Evolutionary conservation across 2,797 vertebrate species (phyloP).

Genomic region (Acanthurus lineatus): DNA sequence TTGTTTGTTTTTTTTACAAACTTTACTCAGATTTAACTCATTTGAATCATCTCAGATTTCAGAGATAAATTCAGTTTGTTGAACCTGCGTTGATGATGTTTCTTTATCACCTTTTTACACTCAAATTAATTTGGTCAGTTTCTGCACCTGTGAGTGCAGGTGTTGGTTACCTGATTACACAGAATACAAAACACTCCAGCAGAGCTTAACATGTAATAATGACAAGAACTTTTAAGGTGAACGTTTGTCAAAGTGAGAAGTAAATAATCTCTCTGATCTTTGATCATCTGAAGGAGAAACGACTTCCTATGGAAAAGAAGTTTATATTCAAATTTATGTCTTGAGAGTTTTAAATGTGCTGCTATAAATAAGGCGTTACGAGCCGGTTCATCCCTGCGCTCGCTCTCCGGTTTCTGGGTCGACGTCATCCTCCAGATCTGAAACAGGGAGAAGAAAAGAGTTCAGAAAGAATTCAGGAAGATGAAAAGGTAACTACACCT

Average conservation of each 20-base stretch:
- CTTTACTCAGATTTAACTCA: too few relatives aligned
- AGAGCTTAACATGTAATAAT: too few relatives aligned
- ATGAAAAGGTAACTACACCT: too few relatives aligned
- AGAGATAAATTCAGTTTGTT: too few relatives aligned
- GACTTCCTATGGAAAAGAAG: not conserved
- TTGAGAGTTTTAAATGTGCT: not conserved
- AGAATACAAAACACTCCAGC: too few relatives aligned
- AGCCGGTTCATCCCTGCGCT: slow-evolving; percentile 62
- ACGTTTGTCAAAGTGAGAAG: not conserved
- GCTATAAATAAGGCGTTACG: not conserved
- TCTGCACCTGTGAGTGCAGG: too few relatives aligned
- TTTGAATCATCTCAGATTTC: too few relatives aligned
- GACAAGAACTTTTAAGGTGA: not conserved
- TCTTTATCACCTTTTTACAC: too few relatives aligned
- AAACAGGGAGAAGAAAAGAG: slow-evolving; percentile 18
- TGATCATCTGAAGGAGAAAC: not conserved
- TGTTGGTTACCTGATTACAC: too few relatives aligned
- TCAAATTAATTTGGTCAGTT: too few relatives aligned
- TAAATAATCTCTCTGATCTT: not conserved
- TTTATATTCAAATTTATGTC: not conserved
- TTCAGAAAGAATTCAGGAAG: not conserved
- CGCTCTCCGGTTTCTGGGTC: slow-evolving; percentile 80
- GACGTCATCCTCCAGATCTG: slow-evolving; percentile 65
- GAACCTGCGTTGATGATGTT: too few relatives aligned
- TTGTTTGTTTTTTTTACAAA: too few relatives aligned